Evolutionary conservation across 2,797 vertebrate species (phyloP).

Genomic region (Notoglanidium macrostoma): DNA sequence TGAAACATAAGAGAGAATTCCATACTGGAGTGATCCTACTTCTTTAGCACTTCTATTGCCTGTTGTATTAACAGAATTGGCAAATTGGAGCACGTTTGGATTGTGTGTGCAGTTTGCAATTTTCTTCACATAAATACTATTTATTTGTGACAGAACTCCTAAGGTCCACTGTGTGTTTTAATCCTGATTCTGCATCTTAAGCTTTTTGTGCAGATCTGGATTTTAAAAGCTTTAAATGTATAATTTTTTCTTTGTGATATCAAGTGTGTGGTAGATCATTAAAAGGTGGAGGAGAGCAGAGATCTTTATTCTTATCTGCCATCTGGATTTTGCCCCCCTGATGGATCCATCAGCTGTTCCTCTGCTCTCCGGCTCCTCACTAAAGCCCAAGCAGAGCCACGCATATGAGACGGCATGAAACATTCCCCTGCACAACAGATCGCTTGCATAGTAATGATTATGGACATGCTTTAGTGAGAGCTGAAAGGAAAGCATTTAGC

Average conservation of each 20-base stretch:
- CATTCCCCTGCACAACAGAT: not conserved
- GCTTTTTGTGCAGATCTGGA: not conserved
- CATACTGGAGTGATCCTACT: not conserved
- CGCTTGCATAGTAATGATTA: slow-evolving; percentile 2
- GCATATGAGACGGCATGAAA: not conserved
- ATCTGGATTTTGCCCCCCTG: slow-evolving; percentile 42
- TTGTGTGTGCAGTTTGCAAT: not conserved
- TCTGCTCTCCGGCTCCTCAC: slow-evolving; percentile 8
- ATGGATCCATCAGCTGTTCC: slow-evolving; percentile 41
- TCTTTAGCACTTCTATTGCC: not conserved
- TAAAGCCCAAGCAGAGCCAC: not conserved
- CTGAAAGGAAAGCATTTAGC: not conserved
- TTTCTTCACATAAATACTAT: not conserved
- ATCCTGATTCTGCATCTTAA: not conserved
- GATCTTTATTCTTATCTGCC: slow-evolving; percentile 21
- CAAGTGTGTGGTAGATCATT: slow-evolving; percentile 32
- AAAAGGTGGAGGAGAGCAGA: slow-evolving; percentile 25
- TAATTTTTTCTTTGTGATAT: not conserved
- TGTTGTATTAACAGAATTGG: not conserved
- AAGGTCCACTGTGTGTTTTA: not conserved
- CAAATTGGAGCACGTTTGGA: not conserved
- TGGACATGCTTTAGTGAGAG: not conserved
- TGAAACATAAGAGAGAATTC: not conserved
- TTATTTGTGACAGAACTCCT: not conserved
- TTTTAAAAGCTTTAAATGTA: not conserved